Conservation (phyloP, 1,140 invertebrate species). For the Sweltsa coloradensis region DNA sequence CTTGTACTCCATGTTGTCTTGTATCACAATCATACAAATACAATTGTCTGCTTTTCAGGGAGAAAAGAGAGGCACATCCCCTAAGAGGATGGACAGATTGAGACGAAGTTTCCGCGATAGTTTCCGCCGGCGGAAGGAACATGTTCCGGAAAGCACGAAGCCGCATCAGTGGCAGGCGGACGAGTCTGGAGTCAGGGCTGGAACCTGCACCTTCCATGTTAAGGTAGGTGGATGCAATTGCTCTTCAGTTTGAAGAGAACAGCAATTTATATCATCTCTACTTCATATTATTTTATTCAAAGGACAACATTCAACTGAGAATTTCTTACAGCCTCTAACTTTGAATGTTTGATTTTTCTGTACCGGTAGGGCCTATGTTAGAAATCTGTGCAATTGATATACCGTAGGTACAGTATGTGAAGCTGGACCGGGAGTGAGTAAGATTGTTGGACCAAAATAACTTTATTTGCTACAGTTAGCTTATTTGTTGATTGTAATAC, state of each 20-base stretch:
- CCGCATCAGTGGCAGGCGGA: slow-evolving; percentile 98
- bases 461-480: too few species aligned
- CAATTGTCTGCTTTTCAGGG: too few species aligned
- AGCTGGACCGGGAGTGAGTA: too few species aligned
- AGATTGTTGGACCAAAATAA: too few species aligned
- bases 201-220: slow-evolving; percentile 93
- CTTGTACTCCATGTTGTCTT: too few species aligned
- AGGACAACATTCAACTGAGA: too few species aligned
- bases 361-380: slow-evolving; percentile 7
- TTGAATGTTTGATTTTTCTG: slow-evolving; percentile 5
- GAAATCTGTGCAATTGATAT: too few species aligned
- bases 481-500: too few species aligned
- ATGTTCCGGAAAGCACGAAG: slow-evolving; percentile 79
- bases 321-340: not conserved
- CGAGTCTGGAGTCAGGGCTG: slow-evolving; percentile 85
- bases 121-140: slow-evolving; percentile 72
- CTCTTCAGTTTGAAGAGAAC: slow-evolving; percentile 2
- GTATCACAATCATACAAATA: too few species aligned
- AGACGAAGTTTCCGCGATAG: slow-evolving; percentile 85
- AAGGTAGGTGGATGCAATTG: slow-evolving; percentile 64
- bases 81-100: slow-evolving; percentile 76
- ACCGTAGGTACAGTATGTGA: too few species aligned
- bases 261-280: slow-evolving; percentile 3
- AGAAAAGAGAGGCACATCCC: slow-evolving; percentile 8
- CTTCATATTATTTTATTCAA: not conserved